These are phyloP conservation scores for Hydra vulgaris DNA, from an alignment of 30 jellyfish, hydroid and myxozoan species.

Conservation along the genomic window DNA sequence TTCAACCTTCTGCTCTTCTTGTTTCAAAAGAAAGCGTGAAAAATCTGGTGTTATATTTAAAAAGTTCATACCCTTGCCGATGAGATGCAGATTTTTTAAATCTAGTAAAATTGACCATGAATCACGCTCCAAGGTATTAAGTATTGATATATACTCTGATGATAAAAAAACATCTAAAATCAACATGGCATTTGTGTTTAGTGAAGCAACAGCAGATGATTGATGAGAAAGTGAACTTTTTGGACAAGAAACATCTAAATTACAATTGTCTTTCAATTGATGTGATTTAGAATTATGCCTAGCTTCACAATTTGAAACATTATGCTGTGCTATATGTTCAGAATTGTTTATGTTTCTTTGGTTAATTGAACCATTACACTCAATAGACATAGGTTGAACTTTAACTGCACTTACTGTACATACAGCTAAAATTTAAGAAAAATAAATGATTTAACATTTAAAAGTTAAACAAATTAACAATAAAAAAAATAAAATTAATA, in stretches of 20 bases:
- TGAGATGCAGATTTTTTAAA: conserved; percentile 30
- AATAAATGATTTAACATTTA: too few species aligned
- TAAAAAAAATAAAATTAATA: too few species aligned
- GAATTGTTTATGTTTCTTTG: too few species aligned
- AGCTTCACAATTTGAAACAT: too few species aligned
- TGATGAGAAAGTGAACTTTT: neutral
- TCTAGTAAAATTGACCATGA: conserved; percentile 48
- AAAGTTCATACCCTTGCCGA: conserved; percentile 26
- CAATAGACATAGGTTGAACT: neutral
- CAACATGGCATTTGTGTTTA: neutral
- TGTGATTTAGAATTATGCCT: neutral
- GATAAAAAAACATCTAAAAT: conserved; percentile 26
- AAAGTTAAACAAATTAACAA: too few species aligned
- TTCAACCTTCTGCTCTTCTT: conserved; percentile 31
- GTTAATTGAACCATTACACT: too few species aligned
- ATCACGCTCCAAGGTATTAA: conserved; percentile 35
- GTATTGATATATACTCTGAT: conserved; percentile 14
- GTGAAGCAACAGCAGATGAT: neutral
- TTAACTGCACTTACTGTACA: neutral
- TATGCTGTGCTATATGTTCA: too few species aligned
- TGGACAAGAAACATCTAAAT: neutral
- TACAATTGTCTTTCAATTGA: neutral
- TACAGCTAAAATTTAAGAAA: neutral
- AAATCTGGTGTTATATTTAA: conserved; percentile 41
- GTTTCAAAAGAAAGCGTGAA: conserved; percentile 53